phyloP scores from a whole-genome alignment of 2,113 vertebrate species.

The Ahaetulla prasina region DNA sequence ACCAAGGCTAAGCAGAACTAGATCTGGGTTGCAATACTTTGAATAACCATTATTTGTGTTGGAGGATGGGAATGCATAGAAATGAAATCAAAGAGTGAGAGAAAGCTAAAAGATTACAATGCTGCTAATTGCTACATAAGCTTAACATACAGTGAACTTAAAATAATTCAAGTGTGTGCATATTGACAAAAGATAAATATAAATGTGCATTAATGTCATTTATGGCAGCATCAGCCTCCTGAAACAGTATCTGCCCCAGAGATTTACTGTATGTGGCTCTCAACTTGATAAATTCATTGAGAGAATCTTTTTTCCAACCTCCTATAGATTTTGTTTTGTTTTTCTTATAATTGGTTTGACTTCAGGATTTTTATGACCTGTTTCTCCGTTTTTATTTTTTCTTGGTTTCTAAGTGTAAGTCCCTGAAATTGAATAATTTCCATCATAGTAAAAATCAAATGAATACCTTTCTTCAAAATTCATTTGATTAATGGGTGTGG shows the following conservation, averaged over 20 bases:
- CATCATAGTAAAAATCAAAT: not conserved
- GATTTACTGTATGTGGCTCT: not conserved
- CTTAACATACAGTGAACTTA: not conserved
- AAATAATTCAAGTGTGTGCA: not conserved
- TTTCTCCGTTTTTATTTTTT: not conserved
- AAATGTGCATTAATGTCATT: not conserved
- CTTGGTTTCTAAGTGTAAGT: not conserved
- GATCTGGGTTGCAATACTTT: not conserved
- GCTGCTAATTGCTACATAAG: not conserved
- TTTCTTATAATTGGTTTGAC: not conserved
- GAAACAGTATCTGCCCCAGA: not conserved
- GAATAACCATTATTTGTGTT: not conserved
- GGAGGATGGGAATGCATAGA: not conserved
- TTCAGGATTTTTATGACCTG: not conserved
- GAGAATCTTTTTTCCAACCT: not conserved
- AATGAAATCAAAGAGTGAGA: not conserved
- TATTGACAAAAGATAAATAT: not conserved
- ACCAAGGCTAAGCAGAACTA: not conserved
- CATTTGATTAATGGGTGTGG: not conserved
- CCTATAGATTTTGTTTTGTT: not conserved
- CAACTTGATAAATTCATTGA: not conserved
- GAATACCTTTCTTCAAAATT: not conserved
- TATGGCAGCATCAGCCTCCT: not conserved
- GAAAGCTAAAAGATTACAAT: not conserved
- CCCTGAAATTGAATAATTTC: not conserved